Evolutionary conservation across 2,888 invertebrate species (phyloP).

Genomic region (Acleris sparsana): DNA sequence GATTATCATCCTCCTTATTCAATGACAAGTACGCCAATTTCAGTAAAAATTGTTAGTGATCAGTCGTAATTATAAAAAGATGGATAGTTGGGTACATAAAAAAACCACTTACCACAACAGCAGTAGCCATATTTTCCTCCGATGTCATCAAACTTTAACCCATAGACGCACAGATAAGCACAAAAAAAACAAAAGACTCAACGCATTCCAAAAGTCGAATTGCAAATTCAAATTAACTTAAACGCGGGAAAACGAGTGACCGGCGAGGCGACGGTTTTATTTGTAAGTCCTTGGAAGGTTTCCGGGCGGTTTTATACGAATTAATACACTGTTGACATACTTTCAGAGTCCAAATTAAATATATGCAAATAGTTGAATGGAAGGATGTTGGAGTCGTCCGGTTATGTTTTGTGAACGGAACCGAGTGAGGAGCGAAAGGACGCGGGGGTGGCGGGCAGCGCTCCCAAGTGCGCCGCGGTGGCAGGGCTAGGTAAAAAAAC

Average conservation of each 20-base stretch:
- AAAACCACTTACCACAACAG: conserved; percentile 61
- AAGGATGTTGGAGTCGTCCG: conserved; percentile 72
- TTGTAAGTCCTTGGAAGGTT: conserved; percentile 43
- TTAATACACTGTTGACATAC: conserved; percentile 32
- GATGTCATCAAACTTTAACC: conserved; percentile 57
- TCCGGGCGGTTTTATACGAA: conserved; percentile 45
- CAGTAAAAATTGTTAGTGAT: too few species aligned
- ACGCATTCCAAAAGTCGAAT: conserved; percentile 18
- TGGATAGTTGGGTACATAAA: background rate
- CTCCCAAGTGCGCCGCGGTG: conserved; percentile 57
- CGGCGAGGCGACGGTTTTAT: conserved; percentile 37
- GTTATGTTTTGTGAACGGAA: conserved; percentile 80
- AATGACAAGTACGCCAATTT: too few species aligned
- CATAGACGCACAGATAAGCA: conserved; percentile 38
- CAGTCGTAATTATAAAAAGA: background rate
- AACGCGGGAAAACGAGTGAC: conserved; percentile 41
- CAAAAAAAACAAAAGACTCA: conserved; percentile 16
- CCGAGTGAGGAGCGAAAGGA: conserved; percentile 72
- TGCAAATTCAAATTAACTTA: conserved; percentile 34
- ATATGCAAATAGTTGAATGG: conserved; percentile 32
- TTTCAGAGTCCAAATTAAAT: conserved; percentile 27
- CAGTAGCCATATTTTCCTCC: conserved; percentile 64
- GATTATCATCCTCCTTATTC: too few species aligned
- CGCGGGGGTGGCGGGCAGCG: conserved; percentile 63
- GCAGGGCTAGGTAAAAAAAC: conserved; percentile 40